Base-by-base conservation (phyloP, 2,888 invertebrate genomes). In the Eristalis arbustorum region DNA sequence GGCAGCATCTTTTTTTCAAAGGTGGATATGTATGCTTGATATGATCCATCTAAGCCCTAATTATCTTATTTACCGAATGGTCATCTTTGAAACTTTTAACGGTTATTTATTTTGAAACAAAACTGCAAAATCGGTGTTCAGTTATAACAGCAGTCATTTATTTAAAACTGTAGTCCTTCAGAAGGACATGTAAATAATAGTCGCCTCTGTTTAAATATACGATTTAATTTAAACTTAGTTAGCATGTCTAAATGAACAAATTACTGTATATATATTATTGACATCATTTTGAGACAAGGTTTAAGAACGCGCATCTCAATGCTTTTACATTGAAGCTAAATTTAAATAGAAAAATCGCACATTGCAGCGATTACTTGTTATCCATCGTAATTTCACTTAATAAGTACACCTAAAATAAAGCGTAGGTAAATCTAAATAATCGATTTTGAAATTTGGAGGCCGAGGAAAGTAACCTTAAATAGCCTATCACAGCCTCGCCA, bases 391-490 rank as follows among this genome's bases (percentile, higher is more conserved):
- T 56, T 61, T 18, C 69, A 42, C 37, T 49, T 82, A 66, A 49
- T 10, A 31, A 74, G 49, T 37, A 74, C 59, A 61, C 28, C 74
- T 69, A 81, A 71, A 68, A 84, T 71, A 84, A 87, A 87, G 85
- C 85, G 85, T 87, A 87, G 85, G 74, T 87, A 74, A 87, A 87
- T 87, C 85, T 87, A 87, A 87, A 87, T 81, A 77, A 72, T 56
- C 76, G 62, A 87, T 82, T 87, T 82, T 56, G 61, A 87, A 82
- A 31, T 75, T 87, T 82, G 77, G 49, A 49, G 59, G 59, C 82
- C 78, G 66, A 31, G 34, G 74, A 23, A 64, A 62, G 49, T 67
- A 69, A 37, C 59, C 71, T 66, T 18, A 66, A 37, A 72, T 40
- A 71, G 66, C 40, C 56, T 62, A 81, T 8, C 23, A 57, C n/a